phyloP scores from a whole-genome alignment of 2,888 invertebrate genomes.

The Cheilosia urbana region DNA sequence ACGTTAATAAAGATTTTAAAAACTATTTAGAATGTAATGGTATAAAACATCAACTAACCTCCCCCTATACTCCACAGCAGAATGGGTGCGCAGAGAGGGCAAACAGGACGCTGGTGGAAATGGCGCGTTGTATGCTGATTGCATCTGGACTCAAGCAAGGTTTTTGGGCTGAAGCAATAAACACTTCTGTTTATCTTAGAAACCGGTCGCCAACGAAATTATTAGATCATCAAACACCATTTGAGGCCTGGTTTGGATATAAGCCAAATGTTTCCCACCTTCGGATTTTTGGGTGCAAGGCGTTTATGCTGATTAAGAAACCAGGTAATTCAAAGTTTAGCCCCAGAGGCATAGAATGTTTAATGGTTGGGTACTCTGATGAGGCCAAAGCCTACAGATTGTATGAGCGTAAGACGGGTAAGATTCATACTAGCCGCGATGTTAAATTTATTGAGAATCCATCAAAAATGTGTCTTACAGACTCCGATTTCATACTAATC shows the following conservation, averaged over 20 bases:
- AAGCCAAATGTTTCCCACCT: conserved; percentile 53
- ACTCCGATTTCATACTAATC: conserved; percentile 19
- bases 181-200: conserved; percentile 39
- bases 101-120: too few species aligned
- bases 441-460: conserved; percentile 36
- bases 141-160: conserved; percentile 72
- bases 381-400: conserved; percentile 42
- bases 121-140: too few species aligned
- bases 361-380: conserved; percentile 46
- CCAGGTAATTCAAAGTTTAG: conserved; percentile 40
- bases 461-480: conserved; percentile 33
- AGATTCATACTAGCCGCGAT: conserved; percentile 36
- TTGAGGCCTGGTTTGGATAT: conserved; percentile 65
- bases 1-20: too few species aligned
- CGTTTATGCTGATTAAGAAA: conserved; percentile 29
- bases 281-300: conserved; percentile 45
- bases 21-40: too few species aligned
- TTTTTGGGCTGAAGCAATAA: conserved; percentile 65
- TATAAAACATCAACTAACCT: too few species aligned
- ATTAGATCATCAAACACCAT: conserved; percentile 62
- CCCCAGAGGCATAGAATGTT: conserved; percentile 35
- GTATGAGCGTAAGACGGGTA: conserved; percentile 32
- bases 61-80: too few species aligned
- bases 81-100: too few species aligned
- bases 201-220: conserved; percentile 50